phyloP scores from a whole-genome alignment of 2,113 vertebrate species.

The Notarius lentiginosus region DNA sequence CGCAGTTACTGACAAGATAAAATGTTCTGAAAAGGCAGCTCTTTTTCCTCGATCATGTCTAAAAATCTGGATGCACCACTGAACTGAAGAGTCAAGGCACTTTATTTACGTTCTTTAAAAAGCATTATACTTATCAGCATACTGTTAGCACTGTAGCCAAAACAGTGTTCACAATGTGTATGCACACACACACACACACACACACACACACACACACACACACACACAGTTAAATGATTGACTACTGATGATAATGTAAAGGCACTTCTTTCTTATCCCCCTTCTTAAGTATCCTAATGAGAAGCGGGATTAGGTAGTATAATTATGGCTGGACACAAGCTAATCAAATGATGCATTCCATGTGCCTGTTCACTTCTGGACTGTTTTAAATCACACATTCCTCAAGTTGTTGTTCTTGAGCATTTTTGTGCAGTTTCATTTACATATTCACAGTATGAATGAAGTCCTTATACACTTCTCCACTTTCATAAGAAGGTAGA shows the following conservation, averaged over 20 bases:
- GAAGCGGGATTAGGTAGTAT: not conserved
- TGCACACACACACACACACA: not conserved
- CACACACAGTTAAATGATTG: not conserved
- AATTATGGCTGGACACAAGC: not conserved
- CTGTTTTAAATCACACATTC: not conserved
- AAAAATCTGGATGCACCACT: not conserved
- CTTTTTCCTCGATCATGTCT: not conserved
- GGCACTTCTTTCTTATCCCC: not conserved
- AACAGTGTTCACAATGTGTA: slow-evolving; percentile 49
- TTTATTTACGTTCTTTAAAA: slow-evolving; percentile 25
- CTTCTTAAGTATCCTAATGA: not conserved
- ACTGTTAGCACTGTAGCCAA: slow-evolving; percentile 53
- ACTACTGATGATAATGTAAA: not conserved
- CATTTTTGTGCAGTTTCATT: not conserved
- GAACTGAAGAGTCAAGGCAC: not conserved
- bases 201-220: not conserved
- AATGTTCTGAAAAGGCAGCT: not conserved
- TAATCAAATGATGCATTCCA: not conserved
- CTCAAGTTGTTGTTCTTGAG: not conserved
- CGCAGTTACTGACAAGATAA: too few relatives aligned
- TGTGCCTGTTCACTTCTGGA: not conserved
- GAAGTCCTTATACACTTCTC: not conserved
- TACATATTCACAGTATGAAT: not conserved
- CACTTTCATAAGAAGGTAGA: slow-evolving; percentile 59
- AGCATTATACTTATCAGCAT: slow-evolving; percentile 28